phyloP scores from a whole-genome alignment of 1,140 invertebrate species.

The Periplaneta americana region DNA sequence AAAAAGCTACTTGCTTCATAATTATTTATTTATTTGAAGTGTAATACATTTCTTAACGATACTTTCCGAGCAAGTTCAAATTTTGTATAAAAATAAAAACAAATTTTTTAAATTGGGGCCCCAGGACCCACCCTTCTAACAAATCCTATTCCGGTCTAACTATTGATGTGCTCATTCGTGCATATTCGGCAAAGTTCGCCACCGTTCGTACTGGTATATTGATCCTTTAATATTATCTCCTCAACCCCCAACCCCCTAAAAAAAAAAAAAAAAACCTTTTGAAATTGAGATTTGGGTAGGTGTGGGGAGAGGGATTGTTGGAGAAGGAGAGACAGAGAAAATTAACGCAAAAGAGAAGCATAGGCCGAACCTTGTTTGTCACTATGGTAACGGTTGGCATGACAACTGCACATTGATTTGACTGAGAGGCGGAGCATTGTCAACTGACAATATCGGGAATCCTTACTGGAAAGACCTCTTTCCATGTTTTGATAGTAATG shows the following conservation, averaged over 20 bases:
- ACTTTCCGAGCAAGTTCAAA: too few species aligned
- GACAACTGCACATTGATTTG: constrained; percentile 12
- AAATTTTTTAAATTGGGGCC: not conserved
- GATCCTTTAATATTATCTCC: constrained; percentile 10
- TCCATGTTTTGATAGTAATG: not conserved
- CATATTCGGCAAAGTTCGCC: not conserved
- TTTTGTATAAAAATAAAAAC: too few species aligned
- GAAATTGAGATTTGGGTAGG: constrained; percentile 14
- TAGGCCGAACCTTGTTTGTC: constrained; percentile 12
- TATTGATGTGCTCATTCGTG: constrained; percentile 12
- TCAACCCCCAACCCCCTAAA: not conserved
- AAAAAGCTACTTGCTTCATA: too few species aligned
- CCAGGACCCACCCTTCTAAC: not conserved
- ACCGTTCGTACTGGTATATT: constrained; percentile 10
- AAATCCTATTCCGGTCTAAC: not conserved
- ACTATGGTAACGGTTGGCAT: constrained; percentile 11
- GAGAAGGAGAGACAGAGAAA: not conserved
- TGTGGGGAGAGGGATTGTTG: not conserved
- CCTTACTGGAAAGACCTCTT: not conserved
- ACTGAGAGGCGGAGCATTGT: not conserved
- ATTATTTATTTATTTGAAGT: too few species aligned
- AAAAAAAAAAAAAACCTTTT: too few species aligned
- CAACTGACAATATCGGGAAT: not conserved
- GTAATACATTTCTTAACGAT: too few species aligned
- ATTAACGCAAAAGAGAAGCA: constrained; percentile 4